Percentiles rank a stretch among this genome's conserved stretches.
Conservation (phyloP, 2,797 vertebrate genomes). For the Anabacerthia variegaticeps region DNA sequence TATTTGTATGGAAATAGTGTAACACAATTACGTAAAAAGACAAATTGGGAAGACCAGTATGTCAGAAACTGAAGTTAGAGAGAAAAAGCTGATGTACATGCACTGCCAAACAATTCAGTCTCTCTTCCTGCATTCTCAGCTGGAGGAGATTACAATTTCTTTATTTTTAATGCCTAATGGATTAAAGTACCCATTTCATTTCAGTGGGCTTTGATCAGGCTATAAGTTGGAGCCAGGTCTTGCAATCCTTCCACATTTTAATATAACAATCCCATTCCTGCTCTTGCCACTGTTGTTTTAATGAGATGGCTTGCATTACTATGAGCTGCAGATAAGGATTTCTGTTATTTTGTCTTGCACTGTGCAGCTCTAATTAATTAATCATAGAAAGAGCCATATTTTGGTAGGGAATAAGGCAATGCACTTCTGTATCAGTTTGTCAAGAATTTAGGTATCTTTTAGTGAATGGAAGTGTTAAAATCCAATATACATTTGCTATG, state of each 20-base stretch:
- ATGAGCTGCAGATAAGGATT: background rate
- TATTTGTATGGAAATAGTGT: background rate
- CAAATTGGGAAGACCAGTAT: background rate
- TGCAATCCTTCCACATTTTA: slow-evolving; percentile 10
- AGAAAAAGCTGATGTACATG: background rate
- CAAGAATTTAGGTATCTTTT: background rate
- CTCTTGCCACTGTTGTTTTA: slow-evolving; percentile 5
- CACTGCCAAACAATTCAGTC: slow-evolving; percentile 28
- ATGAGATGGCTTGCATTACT: background rate
- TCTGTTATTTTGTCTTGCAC: background rate
- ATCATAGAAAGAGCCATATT: background rate
- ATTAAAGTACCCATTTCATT: slow-evolving; percentile 45
- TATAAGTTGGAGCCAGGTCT: background rate
- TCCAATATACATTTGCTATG: background rate
- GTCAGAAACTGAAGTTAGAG: background rate
- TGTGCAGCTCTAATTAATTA: slow-evolving; percentile 21
- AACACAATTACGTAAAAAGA: background rate
- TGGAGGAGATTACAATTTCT: slow-evolving; percentile 29
- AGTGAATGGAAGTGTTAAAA: background rate
- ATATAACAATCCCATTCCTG: background rate
- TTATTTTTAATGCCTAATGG: slow-evolving; percentile 45
- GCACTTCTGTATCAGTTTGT: background rate
- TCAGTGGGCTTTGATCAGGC: slow-evolving; percentile 32
- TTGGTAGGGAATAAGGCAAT: background rate
- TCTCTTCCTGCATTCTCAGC: slow-evolving; percentile 22